phyloP scores from a whole-genome alignment of 2,888 invertebrate genomes.

The Diaprepes abbreviatus region DNA sequence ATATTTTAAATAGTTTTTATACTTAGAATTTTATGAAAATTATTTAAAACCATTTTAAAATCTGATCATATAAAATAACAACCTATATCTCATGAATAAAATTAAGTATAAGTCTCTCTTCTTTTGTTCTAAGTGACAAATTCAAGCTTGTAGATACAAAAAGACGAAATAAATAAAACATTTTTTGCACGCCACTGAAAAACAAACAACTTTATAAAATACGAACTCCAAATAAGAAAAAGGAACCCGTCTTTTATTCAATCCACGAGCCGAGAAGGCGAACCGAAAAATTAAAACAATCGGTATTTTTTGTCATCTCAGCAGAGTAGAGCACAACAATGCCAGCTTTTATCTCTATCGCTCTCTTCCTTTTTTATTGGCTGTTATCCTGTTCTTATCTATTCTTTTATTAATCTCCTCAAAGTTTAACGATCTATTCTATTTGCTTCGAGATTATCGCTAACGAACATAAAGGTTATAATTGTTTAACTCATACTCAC shows the following conservation, averaged over 20 bases:
- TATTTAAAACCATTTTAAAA: too few relatives aligned
- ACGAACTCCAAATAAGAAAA: background rate
- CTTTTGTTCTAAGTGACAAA: too few relatives aligned
- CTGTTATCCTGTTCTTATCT: slow-evolving; percentile 33
- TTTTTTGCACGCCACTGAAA: slow-evolving; percentile 14
- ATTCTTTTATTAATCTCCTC: slow-evolving; percentile 32
- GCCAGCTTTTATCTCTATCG: slow-evolving; percentile 28
- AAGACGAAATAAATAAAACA: background rate
- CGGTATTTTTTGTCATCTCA: slow-evolving; percentile 25
- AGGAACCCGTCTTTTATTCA: slow-evolving; percentile 23
- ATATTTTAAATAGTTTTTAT: too few relatives aligned
- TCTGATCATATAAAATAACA: too few relatives aligned
- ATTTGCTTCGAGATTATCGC: slow-evolving; percentile 6
- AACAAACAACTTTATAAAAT: slow-evolving; percentile 23
- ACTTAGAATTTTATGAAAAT: too few relatives aligned
- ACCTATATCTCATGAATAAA: too few relatives aligned
- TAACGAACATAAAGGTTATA: slow-evolving; percentile 17
- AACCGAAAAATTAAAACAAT: slow-evolving; percentile 44
- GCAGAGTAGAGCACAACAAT: slow-evolving; percentile 34
- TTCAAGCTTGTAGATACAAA: too few relatives aligned
- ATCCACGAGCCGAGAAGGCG: slow-evolving; percentile 25
- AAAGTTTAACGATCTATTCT: slow-evolving; percentile 40
- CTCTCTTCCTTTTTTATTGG: slow-evolving; percentile 28
- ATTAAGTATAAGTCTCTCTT: too few relatives aligned
- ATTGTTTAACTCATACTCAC: slow-evolving; percentile 16